phyloP scores from a whole-genome alignment of 2,888 invertebrate species.

The Drosophila colorata region DNA sequence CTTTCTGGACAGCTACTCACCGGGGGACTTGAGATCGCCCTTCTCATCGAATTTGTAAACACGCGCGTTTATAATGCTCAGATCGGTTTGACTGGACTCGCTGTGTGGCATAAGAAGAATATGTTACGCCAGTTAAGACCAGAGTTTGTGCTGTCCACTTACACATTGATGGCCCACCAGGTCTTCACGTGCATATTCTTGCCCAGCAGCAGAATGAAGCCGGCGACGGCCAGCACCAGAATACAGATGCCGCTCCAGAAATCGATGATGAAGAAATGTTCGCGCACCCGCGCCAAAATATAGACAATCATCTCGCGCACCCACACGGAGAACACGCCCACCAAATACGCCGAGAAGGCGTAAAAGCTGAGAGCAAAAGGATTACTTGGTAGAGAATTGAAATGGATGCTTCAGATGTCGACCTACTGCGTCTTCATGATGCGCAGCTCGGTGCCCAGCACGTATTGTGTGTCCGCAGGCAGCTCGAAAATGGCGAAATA shows the following conservation, averaged over 20 bases:
- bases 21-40: slow-evolving; percentile 64
- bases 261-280: slow-evolving; percentile 79
- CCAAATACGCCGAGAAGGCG: slow-evolving; percentile 69
- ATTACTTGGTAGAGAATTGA: too few relatives aligned
- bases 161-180: slow-evolving; percentile 81
- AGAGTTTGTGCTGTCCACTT: slow-evolving; percentile 38
- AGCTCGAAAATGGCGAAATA: slow-evolving; percentile 71
- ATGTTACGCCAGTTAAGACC: too few relatives aligned
- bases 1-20: slow-evolving; percentile 13
- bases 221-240: slow-evolving; percentile 72
- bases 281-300: slow-evolving; percentile 66
- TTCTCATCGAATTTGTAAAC: slow-evolving; percentile 73
- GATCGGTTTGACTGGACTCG: slow-evolving; percentile 69
- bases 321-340: slow-evolving; percentile 75
- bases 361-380: slow-evolving; percentile 57
- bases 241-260: slow-evolving; percentile 81
- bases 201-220: slow-evolving; percentile 73
- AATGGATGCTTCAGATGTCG: rapidly evolving
- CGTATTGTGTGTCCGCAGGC: slow-evolving; percentile 61
- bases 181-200: slow-evolving; percentile 72
- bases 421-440: slow-evolving; percentile 75
- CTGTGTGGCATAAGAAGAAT: slow-evolving; percentile 26
- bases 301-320: slow-evolving; percentile 79
- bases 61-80: slow-evolving; percentile 71
- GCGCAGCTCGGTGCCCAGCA: slow-evolving; percentile 69